Evolutionary conservation across 2,113 vertebrate species (phyloP).

Genomic region (Ciconia boyciana): DNA sequence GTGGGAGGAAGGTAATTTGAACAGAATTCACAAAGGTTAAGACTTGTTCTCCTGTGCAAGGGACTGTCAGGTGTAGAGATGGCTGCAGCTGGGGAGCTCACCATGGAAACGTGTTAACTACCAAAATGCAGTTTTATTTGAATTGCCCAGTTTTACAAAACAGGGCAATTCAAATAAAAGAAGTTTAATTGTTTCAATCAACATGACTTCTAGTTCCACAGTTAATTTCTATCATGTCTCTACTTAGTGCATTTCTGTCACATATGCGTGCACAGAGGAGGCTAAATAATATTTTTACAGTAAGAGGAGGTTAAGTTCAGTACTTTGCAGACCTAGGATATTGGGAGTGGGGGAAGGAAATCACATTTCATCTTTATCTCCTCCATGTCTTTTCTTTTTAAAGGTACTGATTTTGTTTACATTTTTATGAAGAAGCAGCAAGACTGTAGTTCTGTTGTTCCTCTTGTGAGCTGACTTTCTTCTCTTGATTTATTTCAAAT

Average conservation of each 20-base stretch:
- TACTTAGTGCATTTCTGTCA: background rate
- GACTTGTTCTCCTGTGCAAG: background rate
- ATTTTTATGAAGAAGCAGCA: background rate
- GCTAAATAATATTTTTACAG: background rate
- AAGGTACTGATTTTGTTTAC: background rate
- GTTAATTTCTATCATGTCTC: background rate
- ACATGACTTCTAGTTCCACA: background rate
- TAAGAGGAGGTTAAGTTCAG: background rate
- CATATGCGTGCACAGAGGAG: rapidly evolving
- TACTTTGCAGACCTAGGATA: background rate
- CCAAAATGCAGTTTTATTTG: background rate
- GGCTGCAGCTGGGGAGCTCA: background rate
- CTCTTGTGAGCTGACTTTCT: background rate
- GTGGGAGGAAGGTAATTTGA: background rate
- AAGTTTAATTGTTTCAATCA: background rate
- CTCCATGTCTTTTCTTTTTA: background rate
- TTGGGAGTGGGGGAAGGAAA: background rate
- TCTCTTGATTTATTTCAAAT: background rate
- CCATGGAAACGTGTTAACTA: background rate
- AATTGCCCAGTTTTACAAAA: background rate
- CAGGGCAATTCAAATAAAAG: background rate
- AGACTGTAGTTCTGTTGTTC: background rate
- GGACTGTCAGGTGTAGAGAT: background rate
- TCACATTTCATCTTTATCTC: background rate
- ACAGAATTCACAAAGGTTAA: background rate